Evolutionary conservation across 2,113 vertebrate genomes (phyloP), one percentile per base, ranked within the genome.

Genomic region (Syngnathus scovelli): DNA sequence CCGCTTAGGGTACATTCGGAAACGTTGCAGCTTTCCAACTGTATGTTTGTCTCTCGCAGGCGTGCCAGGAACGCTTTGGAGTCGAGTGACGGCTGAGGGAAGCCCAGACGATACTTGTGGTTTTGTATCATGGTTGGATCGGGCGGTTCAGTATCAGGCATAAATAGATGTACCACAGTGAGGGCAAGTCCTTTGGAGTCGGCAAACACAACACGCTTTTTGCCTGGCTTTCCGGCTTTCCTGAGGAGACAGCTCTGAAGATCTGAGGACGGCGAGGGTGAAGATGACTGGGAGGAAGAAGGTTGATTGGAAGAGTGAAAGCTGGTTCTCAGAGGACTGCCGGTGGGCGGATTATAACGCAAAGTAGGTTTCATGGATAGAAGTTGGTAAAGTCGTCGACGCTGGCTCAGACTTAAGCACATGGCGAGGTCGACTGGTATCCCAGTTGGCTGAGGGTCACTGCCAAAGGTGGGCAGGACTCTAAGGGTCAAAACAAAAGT

Each of bases 141-240:
- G 52, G 81, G 66, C 6, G 41, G 63, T 43, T 55, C 68, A 2
- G 81, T 72, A 0, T 89, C 83, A 2, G 86, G 70, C 0, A 86
- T 83, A 59, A 93, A 93, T 15, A 88, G 74, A 36, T 80, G 87
- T 9, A 92, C 90, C 0, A 85, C 85, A 0, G 90, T 90, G 48
- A 95, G 85, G 0, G 91, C 74, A n/a, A 93, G 62, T 8, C 94
- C 92, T 62, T 81, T 89, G 2, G 82, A 70, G 5, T 95, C 94
- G 0, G 95, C 92, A 19, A 95, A 94, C 11, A 92, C 87, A 0
- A 93, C 93, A 0, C 70, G 84, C 66, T 79, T 91, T 79, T 93
- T 94, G 71, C 80, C 89, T 33, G 16, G 23, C 38, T 78, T 63
- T 4, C 62, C n/a, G n/a, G 68, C 62, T 10, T 67, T 61, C 67